Base-by-base conservation (phyloP, 2,888 invertebrate species). In the Priocnemis perturbator region DNA sequence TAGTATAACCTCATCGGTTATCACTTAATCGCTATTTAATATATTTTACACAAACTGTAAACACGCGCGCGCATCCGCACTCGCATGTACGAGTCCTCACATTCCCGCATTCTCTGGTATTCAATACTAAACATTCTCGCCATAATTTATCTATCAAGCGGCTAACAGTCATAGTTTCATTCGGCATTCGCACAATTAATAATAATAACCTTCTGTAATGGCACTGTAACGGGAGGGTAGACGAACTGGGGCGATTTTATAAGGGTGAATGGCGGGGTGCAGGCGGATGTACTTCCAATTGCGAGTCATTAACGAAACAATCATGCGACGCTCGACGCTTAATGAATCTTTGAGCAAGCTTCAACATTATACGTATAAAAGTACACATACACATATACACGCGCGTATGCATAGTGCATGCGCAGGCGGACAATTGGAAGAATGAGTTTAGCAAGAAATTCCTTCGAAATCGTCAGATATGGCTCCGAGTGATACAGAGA, bases 21-120 rank as follows among this genome's bases (percentile, higher is more conserved):
- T 65, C 67, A 62, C 64, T 70, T 78, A 77, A 72, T 65, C 62
- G 73, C 56, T 83, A 81, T 74, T 78, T 76, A 82, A 79, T 74
- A 83, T 74, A 77, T 77, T 83, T 82, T 84, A 82, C 77, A 81
- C 80, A 83, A 45, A 60, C 71, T 71, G 73, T 77, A 81, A 71
- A 81, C 64, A 67, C 65, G 73, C 67, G 65, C 64, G 64, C 74
- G 55, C 30, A 64, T 71, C 3, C 30, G 30, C 14, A 56, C 60
- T 9, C 17, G 30, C 30, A 4, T 55, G 26, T 9, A 15, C 26
- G 21, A 11, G 15, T 23, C 52, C 44, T 17, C 20, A 44, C 50
- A 30, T 1, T 60, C 60, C 50, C 19, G 7, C n/a, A n/a, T 15
- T 52, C 19, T 55, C 20, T 59, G 19, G 17, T 50, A 5, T 55